Percentiles rank a stretch among this genome's conserved stretches.
phyloP scores from a whole-genome alignment of 1,140 invertebrate species.

The Vanessa tameamea region DNA sequence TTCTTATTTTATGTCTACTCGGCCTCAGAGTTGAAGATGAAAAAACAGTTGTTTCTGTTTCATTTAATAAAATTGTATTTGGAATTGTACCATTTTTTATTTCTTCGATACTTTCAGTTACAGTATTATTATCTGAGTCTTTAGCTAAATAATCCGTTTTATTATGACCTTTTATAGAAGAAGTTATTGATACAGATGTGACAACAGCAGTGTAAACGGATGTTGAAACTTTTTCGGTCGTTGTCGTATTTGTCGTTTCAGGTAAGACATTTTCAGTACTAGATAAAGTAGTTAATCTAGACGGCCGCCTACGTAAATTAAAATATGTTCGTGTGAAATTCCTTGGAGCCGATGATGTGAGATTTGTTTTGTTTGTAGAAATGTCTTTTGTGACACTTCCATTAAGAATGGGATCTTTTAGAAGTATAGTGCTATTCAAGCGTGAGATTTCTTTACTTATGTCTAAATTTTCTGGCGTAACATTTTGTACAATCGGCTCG shows the following conservation, averaged over 20 bases:
- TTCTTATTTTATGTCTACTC: slow-evolving; percentile 62
- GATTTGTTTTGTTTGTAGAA: slow-evolving; percentile 47
- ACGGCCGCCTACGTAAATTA: slow-evolving; percentile 63
- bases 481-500: slow-evolving; percentile 54
- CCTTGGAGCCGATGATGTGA: slow-evolving; percentile 42
- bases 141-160: slow-evolving; percentile 58
- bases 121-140: slow-evolving; percentile 55
- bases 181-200: slow-evolving; percentile 79
- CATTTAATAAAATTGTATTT: slow-evolving; percentile 49
- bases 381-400: slow-evolving; percentile 46
- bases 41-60: slow-evolving; percentile 52
- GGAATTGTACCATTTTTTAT: slow-evolving; percentile 48
- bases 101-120: slow-evolving; percentile 39
- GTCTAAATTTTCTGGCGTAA: slow-evolving; percentile 48
- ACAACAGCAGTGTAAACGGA: slow-evolving; percentile 80
- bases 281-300: slow-evolving; percentile 54
- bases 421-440: slow-evolving; percentile 38
- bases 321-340: slow-evolving; percentile 69
- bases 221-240: slow-evolving; percentile 70
- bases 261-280: slow-evolving; percentile 58
- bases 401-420: slow-evolving; percentile 39
- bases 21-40: slow-evolving; percentile 48
- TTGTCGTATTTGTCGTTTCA: slow-evolving; percentile 54
- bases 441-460: slow-evolving; percentile 48
- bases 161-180: slow-evolving; percentile 75